Percentiles rank a stretch among this genome's conserved stretches.
Conservation (phyloP, 2,113 vertebrate genomes). For the Falco punctatus region DNA sequence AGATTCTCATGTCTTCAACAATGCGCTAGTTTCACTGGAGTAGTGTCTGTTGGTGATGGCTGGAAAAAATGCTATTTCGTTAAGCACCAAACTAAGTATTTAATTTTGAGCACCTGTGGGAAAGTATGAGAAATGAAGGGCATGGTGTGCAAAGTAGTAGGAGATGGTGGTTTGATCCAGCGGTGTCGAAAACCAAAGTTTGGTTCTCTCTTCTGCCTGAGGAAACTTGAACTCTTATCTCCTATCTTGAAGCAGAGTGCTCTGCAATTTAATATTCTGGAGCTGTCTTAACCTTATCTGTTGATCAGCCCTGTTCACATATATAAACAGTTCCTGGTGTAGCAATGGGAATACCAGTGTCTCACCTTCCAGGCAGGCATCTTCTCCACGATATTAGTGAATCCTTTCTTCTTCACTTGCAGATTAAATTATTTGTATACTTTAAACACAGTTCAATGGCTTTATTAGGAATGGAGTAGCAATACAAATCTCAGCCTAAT, state of each 20-base stretch:
- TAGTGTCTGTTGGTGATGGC: not conserved
- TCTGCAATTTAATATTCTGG: not conserved
- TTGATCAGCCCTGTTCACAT: not conserved
- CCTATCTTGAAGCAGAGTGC: not conserved
- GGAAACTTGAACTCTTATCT: conserved; percentile 33
- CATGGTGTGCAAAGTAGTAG: not conserved
- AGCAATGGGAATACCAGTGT: not conserved
- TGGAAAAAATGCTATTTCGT: not conserved
- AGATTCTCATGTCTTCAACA: not conserved
- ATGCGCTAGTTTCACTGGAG: not conserved
- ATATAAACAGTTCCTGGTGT: conserved; percentile 16
- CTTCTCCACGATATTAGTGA: not conserved
- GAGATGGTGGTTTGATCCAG: conserved; percentile 3
- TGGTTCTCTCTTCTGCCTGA: not conserved
- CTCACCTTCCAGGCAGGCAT: not conserved
- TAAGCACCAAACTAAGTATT: not conserved
- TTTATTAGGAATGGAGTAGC: not conserved
- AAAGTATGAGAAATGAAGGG: not conserved
- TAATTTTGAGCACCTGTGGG: conserved; percentile 26
- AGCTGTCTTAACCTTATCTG: not conserved
- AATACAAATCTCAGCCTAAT: not conserved
- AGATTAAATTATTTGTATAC: not conserved
- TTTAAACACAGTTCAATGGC: not conserved
- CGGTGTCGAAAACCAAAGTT: not conserved
- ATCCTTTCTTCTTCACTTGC: not conserved